Conservation (phyloP, 2,888 invertebrate genomes). For the Cenopis cana region DNA sequence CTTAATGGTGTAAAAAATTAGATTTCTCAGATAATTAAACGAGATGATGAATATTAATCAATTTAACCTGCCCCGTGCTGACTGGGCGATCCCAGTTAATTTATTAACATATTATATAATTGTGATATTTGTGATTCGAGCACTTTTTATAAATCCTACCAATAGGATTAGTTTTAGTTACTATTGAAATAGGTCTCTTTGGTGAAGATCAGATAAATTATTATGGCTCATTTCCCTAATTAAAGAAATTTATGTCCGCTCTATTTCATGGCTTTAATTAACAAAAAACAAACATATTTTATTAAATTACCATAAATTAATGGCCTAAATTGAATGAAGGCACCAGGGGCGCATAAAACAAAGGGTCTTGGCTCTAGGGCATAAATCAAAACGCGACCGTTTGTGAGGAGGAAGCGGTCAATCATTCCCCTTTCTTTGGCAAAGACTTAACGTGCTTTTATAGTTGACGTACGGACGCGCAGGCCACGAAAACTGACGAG, state of each 20-base stretch:
- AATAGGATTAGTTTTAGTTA: neutral
- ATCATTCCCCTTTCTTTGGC: slow-evolving; percentile 75
- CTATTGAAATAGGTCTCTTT: neutral
- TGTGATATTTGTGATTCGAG: slow-evolving; percentile 12
- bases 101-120: slow-evolving; percentile 29
- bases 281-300: slow-evolving; percentile 46
- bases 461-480: slow-evolving; percentile 46
- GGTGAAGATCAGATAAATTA: slow-evolving; percentile 28
- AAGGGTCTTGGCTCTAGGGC: slow-evolving; percentile 54
- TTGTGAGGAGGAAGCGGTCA: slow-evolving; percentile 78
- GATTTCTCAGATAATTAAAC: slow-evolving; percentile 37
- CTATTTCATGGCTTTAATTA: slow-evolving; percentile 38
- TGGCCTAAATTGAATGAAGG: slow-evolving; percentile 52
- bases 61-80: slow-evolving; percentile 47
- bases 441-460: slow-evolving; percentile 48
- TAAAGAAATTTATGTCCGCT: slow-evolving; percentile 34
- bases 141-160: slow-evolving; percentile 15
- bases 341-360: slow-evolving; percentile 64
- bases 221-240: slow-evolving; percentile 24
- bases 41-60: slow-evolving; percentile 49
- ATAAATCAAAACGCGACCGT: slow-evolving; percentile 75
- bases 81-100: slow-evolving; percentile 49
- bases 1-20: slow-evolving; percentile 22
- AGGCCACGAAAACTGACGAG: slow-evolving; percentile 23
- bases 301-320: slow-evolving; percentile 67